Conservation (phyloP, 2,113 vertebrate species). For the Drymodes brunneopygia region DNA sequence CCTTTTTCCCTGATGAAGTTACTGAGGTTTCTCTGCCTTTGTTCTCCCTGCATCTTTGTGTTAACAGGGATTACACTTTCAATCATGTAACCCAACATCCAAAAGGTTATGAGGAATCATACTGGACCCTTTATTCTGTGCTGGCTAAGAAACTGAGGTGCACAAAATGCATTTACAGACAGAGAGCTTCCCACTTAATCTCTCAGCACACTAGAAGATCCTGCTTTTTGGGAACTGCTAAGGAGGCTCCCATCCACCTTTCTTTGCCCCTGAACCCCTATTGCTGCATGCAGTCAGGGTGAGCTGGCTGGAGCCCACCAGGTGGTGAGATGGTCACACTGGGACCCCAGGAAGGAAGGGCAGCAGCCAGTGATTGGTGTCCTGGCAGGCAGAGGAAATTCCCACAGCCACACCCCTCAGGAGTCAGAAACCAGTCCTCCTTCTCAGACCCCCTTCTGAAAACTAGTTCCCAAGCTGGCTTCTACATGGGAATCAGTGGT, state of each 20-base stretch:
- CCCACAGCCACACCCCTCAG: not conserved
- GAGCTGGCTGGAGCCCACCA: not conserved
- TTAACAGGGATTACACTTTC: not conserved
- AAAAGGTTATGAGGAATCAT: not conserved
- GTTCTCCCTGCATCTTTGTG: not conserved
- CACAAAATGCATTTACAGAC: not conserved
- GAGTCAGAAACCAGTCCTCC: not conserved
- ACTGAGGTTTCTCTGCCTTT: not conserved
- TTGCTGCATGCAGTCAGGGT: not conserved
- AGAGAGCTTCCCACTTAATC: not conserved
- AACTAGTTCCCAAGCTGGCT: not conserved
- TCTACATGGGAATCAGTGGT: not conserved
- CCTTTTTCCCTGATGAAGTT: not conserved
- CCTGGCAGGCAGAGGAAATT: not conserved
- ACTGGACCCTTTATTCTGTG: not conserved
- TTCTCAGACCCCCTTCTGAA: not conserved
- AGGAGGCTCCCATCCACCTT: not conserved
- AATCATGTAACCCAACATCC: not conserved
- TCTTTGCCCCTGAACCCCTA: not conserved
- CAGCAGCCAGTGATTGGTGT: accelerated
- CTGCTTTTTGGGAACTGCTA: not conserved
- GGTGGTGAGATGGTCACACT: too few relatives aligned
- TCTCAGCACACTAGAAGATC: not conserved
- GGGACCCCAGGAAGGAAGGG: not conserved
- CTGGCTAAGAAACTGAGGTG: not conserved